Evolutionary conservation across 2,113 vertebrate species (phyloP), one percentile per base, ranked within the genome.

Genomic region (Osmerus mordax): DNA sequence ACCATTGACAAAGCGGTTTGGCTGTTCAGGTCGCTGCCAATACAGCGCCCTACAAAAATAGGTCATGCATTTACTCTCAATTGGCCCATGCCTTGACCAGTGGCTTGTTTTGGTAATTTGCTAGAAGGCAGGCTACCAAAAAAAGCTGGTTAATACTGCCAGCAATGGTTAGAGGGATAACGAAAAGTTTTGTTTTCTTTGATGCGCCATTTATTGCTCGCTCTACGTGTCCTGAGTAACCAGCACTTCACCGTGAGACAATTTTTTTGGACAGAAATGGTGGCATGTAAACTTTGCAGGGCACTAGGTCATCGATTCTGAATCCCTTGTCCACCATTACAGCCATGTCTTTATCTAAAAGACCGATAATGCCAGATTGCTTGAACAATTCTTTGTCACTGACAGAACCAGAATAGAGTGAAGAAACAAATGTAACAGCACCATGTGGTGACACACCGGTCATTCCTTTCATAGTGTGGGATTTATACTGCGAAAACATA

Each of bases 121-220:
- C 79, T 75, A 71, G 66, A 52, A 74, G 75, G 52, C 75, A 81
- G 52, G 71, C 67, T 4, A 81, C 67, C 14, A 61, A 64, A 56
- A 53, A 71, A 4, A 77, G 52, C 64, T 74, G 63, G 47, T 77
- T 81, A 15, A 81, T 74, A 58, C 18, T 65, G 28, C 58, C 15
- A 4, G 36, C 21, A 15, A 60, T 58, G 60, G 29, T 54, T 9
- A 64, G 56, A 51, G 68, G 71, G 32, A 77, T 77, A 14, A n/a
- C 71, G 67, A 77, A 74, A 1, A 81, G 36, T 54, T 54, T 77
- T 77, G 58, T 75, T n/a, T 67, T 75, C 55, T 14, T 76, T 79
- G 9, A 72, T 65, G 13, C 62, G 65, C 13, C 53, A 28, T 3
- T 14, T 3, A 72, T 69, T 2, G 69, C 7, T 5, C 21, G 12